Conservation (phyloP, 2,797 vertebrate species). For the Lutjanus campechanus region DNA sequence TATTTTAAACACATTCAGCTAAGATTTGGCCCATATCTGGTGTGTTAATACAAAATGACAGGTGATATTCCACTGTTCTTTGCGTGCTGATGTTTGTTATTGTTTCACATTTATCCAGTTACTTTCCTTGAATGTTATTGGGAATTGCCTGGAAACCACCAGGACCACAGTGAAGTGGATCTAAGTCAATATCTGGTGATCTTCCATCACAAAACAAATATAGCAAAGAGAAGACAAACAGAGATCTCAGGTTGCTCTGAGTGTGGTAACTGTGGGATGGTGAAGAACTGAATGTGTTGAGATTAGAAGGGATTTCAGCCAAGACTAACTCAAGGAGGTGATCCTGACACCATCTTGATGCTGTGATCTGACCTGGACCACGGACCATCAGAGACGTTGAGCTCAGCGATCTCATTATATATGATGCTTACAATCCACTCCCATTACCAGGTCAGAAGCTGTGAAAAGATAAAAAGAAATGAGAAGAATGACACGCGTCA, state of each 20-base stretch:
- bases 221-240: conserved; percentile 67
- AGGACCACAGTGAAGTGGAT: conserved; percentile 45
- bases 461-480: conserved; percentile 21
- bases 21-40: not conserved
- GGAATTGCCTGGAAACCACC: conserved; percentile 37
- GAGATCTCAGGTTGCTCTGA: conserved; percentile 54
- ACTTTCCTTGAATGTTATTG: conserved; percentile 38
- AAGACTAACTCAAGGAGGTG: conserved; percentile 59
- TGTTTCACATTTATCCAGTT: conserved; percentile 28
- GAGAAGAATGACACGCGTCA: conserved; percentile 20
- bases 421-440: conserved; percentile 30
- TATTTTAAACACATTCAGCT: not conserved
- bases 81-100: not conserved
- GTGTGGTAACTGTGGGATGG: conserved; percentile 42
- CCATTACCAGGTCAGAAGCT: conserved; percentile 18
- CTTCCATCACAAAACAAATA: conserved; percentile 71
- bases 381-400: not conserved
- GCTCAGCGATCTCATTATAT: conserved; percentile 12
- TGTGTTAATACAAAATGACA: not conserved
- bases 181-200: conserved; percentile 57
- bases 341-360: conserved; percentile 56
- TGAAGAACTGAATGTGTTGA: conserved; percentile 46
- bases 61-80: not conserved
- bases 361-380: conserved; percentile 50
- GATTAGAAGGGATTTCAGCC: conserved; percentile 50